Base-by-base conservation (phyloP, 1,140 invertebrate species). In the Leptinotarsa undecemlineata region DNA sequence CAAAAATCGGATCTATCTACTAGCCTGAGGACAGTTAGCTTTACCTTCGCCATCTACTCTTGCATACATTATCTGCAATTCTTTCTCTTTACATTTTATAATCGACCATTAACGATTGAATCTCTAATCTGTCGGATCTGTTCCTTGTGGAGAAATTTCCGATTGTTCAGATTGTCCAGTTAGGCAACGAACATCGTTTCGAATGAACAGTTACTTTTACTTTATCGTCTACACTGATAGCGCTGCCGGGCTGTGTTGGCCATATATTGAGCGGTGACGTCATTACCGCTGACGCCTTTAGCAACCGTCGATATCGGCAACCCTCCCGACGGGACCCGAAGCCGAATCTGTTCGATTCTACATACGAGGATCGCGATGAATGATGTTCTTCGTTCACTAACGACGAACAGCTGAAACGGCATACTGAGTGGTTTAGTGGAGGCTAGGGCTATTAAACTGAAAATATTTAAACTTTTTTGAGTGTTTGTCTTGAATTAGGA, bases 251-350 rank as follows among this genome's bases (percentile, higher is more conserved):
- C 51, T 57, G 51, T 57, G 15, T 57, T 57, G 51, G 51, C 15
- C 51, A 57, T 57, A 57, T 57, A 57, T 57, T 57, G 51, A 57
- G 51, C 51, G 51, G 51, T 57, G 51, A 57, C 51, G 51, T 57
- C 51, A 57, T 19, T 42, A 42, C 15, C 51, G 51, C 51, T 15
- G 51, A 57, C 51, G 51, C 51, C 51, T 57, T 57, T 57, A 4
- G 17, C 51, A 57, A 57, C 51, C 51, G 17, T 57, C 51, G 51
- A 15, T 57, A 17, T 57, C 51, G 51, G 51, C n/a, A 15, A 19
- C 15, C 15, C 15, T 17, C 15, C 51, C 51, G 51, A 57, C 15
- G 13, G n/a, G 15, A 57, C 51, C 4, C 51, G 51, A 57, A 57
- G 51, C n/a, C 15, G n/a, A 57, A 17, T 57, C 51, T 19, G n/a